Conservation (phyloP, 2,888 invertebrate species). For the Odiellus spinosus region DNA sequence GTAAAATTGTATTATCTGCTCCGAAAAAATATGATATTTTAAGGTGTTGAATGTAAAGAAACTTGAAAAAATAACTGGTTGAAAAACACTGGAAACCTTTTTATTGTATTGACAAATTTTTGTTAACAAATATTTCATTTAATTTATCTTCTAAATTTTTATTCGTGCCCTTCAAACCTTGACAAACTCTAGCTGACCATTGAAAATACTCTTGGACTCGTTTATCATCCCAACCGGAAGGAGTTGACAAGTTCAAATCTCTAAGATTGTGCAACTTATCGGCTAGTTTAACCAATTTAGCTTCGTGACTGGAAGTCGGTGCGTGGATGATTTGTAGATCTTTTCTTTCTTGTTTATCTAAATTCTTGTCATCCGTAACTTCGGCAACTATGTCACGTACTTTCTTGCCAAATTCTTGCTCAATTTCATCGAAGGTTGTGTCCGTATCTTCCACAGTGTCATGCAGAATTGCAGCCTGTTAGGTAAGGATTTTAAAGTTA, state of each 20-base stretch:
- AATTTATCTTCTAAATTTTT: constrained; percentile 39
- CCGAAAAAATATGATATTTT: too few species aligned
- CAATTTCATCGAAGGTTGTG: constrained; percentile 51
- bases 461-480: constrained; percentile 58
- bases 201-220: constrained; percentile 45
- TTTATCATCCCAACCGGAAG: constrained; percentile 42
- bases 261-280: constrained; percentile 67
- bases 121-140: constrained; percentile 35
- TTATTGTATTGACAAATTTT: neutral
- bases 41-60: too few species aligned
- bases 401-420: constrained; percentile 41
- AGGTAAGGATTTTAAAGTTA: too few species aligned
- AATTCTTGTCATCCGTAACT: constrained; percentile 55
- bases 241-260: constrained; percentile 42
- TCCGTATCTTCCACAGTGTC: constrained; percentile 73
- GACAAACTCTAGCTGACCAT: constrained; percentile 51
- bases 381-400: constrained; percentile 25
- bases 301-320: constrained; percentile 37
- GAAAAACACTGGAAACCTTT: too few species aligned
- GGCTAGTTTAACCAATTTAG: constrained; percentile 59
- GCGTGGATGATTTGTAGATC: constrained; percentile 47
- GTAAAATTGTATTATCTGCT: too few species aligned
- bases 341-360: constrained; percentile 47
- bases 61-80: too few species aligned
- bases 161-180: constrained; percentile 47